These are phyloP conservation scores for Premnoplex brunnescens DNA, from an alignment of 2,797 vertebrate genomes.

Conservation along the genomic window DNA sequence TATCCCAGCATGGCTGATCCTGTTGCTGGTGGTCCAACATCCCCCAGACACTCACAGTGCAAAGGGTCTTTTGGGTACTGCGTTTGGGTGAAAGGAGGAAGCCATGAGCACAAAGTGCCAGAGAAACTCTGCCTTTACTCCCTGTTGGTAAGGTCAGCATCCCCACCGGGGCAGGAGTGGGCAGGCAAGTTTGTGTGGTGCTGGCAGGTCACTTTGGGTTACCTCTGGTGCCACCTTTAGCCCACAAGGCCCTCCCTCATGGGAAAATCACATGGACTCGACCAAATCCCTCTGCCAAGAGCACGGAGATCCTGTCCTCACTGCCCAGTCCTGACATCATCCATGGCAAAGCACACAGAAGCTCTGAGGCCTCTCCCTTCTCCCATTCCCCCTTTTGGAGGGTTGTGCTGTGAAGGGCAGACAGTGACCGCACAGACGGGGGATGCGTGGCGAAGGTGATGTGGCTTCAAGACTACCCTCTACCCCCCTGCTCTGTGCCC, in stretches of 20 bases:
- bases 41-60: background rate
- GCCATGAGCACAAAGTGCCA: background rate
- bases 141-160: background rate
- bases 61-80: background rate
- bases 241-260: background rate
- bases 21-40: background rate
- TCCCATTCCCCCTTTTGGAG: background rate
- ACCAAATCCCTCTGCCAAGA: background rate
- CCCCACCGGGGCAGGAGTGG: rapidly evolving
- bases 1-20: background rate
- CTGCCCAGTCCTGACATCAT: background rate
- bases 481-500: background rate
- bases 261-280: background rate
- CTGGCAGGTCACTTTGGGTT: background rate
- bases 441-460: rapidly evolving
- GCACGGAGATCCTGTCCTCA: background rate
- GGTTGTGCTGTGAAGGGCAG: background rate
- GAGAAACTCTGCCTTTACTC: background rate
- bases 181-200: background rate
- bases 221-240: background rate
- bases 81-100: background rate
- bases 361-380: background rate
- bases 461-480: background rate
- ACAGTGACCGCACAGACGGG: rapidly evolving
- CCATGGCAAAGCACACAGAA: background rate